These are phyloP conservation scores for Helleia helle DNA, from an alignment of 2,888 invertebrate species.

Conservation along the genomic window DNA sequence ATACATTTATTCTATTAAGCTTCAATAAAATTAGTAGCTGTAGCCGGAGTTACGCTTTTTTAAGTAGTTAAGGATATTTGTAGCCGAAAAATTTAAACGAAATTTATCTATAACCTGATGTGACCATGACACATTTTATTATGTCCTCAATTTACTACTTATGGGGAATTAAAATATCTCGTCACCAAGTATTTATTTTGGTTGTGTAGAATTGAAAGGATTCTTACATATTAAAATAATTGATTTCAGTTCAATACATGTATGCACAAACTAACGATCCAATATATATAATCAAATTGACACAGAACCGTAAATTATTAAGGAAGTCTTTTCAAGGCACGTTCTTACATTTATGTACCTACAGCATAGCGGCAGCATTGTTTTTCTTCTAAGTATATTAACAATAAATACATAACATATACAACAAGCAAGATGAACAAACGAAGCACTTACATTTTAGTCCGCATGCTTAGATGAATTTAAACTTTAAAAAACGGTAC, in stretches of 20 bases:
- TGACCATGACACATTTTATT: too few relatives aligned
- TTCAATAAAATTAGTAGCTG: neutral
- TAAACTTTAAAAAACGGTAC: neutral
- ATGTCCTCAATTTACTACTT: too few relatives aligned
- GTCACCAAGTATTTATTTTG: too few relatives aligned
- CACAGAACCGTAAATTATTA: neutral
- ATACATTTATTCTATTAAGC: neutral
- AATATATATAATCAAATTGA: slow-evolving; percentile 2
- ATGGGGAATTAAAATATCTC: too few relatives aligned
- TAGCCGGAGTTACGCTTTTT: neutral
- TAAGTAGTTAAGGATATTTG: neutral
- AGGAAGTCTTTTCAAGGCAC: slow-evolving; percentile 7
- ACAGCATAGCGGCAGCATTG: slow-evolving; percentile 3
- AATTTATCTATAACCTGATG: too few relatives aligned
- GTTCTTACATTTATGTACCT: slow-evolving; percentile 5
- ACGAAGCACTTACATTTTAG: neutral
- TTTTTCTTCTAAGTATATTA: slow-evolving; percentile 3
- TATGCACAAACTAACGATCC: too few relatives aligned
- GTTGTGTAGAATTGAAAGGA: too few relatives aligned
- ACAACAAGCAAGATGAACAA: neutral
- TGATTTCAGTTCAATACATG: too few relatives aligned
- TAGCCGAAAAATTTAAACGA: neutral
- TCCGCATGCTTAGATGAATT: neutral
- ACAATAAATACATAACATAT: too few relatives aligned
- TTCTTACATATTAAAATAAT: too few relatives aligned